Evolutionary conservation across 2,888 invertebrate species (phyloP), one percentile per base, ranked within the genome.

Genomic region (Amphipyra berbera): DNA sequence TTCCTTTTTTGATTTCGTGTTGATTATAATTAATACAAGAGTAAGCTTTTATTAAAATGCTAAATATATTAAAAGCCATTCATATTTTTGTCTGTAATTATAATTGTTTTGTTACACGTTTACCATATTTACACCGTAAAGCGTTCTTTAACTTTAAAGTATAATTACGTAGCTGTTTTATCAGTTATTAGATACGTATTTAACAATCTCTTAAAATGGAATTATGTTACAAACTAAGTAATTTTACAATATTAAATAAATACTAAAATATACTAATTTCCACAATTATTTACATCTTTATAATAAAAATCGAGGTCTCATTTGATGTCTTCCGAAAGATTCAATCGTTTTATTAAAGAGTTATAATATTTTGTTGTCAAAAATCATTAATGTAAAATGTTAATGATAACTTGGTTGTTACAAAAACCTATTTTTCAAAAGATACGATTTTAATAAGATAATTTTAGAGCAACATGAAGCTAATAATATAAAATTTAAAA

Each of bases 291-390:
- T 44, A 53, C 12, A 44, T 9, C 7, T 35, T 40, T 27, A 12
- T 13, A 13, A 47, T 38, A 27, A 15, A 45, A 50, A 54, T 14
- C 6, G 54, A 56, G 76, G 65, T 65, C 61, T 67, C 52, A 54
- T 33, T 56, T 47, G 15, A 41, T 48, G 79, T 76, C 74, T 76
- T 78, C 76, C 78, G 54, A 63, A 72, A 44, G 30, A 52, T 54
- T 38, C 46, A 56, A 60, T 1, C 1, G 44, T 58, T 59, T 49
- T 65, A 27, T 56, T 53, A 45, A n/a, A 9, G 6, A 47, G 9
- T 50, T 38, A 37, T 40, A 35, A 38, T 50, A 35, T 55, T 54
- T 38, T 58, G 40, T 63, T 63, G 49, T 44, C 8, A 14, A 61
- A 54, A 44, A 30, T 30, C 30, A 30, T 30, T 30, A 30, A 30